Conservation (phyloP, 2,888 invertebrate genomes). For the Parapristionchus giblindavisi region DNA sequence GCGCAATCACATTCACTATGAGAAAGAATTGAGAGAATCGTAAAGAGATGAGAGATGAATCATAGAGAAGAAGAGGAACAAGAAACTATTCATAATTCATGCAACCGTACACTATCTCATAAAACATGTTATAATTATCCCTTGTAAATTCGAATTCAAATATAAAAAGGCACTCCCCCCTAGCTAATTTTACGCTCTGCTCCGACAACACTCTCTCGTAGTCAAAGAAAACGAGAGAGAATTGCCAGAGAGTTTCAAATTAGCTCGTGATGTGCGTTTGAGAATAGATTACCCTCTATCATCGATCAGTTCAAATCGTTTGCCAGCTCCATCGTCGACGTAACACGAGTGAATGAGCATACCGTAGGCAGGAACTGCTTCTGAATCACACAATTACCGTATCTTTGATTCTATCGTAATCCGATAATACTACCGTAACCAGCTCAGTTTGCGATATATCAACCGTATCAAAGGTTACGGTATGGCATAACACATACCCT, state of each 20-base stretch:
- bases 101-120: no score
- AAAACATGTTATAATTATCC: no score
- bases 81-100: no score
- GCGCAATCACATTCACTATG: no score
- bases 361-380: constrained; percentile 65
- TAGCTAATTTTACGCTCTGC: neutral
- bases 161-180: no score
- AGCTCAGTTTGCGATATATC: no score
- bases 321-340: constrained; percentile 69
- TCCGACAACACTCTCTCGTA: neutral
- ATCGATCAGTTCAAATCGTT: constrained; percentile 67
- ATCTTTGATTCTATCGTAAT: neutral
- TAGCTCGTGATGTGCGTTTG: no score
- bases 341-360: constrained; percentile 68
- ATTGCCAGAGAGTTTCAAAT: no score
- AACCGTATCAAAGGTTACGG: neutral
- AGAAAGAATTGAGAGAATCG: neutral
- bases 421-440: no score
- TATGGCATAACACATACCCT: constrained; percentile 43
- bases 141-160: no score
- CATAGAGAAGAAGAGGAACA: neutral
- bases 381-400: constrained; percentile 40
- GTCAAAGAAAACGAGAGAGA: no score
- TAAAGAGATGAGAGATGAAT: neutral
- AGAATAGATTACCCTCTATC: constrained; percentile 64